Evolutionary conservation across 2,888 invertebrate genomes (phyloP).

Genomic region (Tinea pellionella): DNA sequence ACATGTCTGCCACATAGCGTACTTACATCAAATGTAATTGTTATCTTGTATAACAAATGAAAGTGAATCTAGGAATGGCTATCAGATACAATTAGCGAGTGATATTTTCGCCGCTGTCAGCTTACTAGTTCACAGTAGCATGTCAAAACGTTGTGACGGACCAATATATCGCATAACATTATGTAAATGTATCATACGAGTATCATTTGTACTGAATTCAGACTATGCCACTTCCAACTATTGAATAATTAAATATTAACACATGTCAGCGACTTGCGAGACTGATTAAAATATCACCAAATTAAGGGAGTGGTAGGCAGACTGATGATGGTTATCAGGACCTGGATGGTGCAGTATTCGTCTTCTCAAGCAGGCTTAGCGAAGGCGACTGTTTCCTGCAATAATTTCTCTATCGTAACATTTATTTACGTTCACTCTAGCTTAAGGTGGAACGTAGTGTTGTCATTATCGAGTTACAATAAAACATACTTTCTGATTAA

Average conservation of each 20-base stretch:
- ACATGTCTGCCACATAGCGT: background rate
- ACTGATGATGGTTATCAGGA: no score
- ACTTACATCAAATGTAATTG: background rate
- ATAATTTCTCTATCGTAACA: no score
- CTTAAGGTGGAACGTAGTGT: no score
- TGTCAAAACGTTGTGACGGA: conserved; percentile 41
- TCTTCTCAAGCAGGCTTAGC: no score
- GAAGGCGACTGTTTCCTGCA: no score
- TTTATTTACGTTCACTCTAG: no score
- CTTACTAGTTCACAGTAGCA: conserved; percentile 26
- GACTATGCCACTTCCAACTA: background rate
- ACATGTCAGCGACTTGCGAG: background rate
- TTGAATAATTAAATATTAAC: conserved; percentile 11
- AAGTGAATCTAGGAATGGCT: conserved; percentile 44
- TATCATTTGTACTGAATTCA: background rate
- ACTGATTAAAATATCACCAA: background rate
- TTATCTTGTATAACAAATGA: conserved; percentile 53
- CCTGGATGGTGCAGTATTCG: no score
- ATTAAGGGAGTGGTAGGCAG: no score
- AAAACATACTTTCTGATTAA: no score
- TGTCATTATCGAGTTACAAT: no score
- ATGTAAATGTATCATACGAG: conserved; percentile 14
- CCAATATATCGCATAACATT: conserved; percentile 20
- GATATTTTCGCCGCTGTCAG: conserved; percentile 40
- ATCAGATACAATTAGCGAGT: conserved; percentile 51